Conservation (phyloP, 2,797 vertebrate genomes). For the Cossypha heuglini region DNA sequence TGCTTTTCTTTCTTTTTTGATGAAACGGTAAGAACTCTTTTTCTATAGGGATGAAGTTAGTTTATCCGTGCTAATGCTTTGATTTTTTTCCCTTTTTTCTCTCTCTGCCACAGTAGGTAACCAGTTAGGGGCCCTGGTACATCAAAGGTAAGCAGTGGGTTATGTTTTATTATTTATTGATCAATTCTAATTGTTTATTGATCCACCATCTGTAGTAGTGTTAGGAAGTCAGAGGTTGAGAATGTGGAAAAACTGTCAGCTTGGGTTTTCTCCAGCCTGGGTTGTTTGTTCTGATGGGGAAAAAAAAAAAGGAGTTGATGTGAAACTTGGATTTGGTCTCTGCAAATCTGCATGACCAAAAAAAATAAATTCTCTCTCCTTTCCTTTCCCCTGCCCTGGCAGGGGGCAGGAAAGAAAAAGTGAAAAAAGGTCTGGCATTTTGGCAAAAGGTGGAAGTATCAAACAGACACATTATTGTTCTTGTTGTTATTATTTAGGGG, state of each 20-base stretch:
- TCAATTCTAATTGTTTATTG: conserved; percentile 86
- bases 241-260: conserved; percentile 65
- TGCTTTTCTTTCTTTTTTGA: conserved; percentile 68
- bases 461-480: neutral
- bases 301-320: neutral
- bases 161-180: conserved; percentile 87
- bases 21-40: conserved; percentile 73
- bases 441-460: neutral
- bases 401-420: neutral
- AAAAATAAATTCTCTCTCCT: neutral
- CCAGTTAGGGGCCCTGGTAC: conserved; percentile 95
- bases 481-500: neutral
- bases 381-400: neutral
- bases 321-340: conserved; percentile 10
- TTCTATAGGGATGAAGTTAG: conserved; percentile 76
- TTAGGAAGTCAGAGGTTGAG: conserved; percentile 78
- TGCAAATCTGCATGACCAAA: neutral
- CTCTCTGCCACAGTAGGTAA: conserved; percentile 88
- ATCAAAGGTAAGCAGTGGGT: conserved; percentile 94
- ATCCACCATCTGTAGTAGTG: conserved; percentile 83
- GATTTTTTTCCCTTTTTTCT: conserved; percentile 75
- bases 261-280: conserved; percentile 37
- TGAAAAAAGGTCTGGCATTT: neutral
- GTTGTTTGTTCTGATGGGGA: neutral
- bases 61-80: conserved; percentile 82